Conservation (phyloP, 2,797 vertebrate species). For the Acanthiza pusilla region DNA sequence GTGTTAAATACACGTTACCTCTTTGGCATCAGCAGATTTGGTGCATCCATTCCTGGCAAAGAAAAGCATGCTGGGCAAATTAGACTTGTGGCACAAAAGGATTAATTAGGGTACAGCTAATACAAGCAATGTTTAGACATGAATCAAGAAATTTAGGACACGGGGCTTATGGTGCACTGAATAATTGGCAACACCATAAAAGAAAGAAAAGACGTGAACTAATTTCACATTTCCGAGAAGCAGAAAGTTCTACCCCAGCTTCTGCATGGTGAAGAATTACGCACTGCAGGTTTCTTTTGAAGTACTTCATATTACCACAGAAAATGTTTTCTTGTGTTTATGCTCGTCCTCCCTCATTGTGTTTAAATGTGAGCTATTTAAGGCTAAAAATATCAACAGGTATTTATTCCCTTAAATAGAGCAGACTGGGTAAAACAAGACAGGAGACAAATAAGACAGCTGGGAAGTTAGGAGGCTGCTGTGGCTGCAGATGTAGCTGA, state of each 20-base stretch:
- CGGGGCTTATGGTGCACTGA: neutral
- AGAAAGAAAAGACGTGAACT: neutral
- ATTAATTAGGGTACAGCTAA: conserved; percentile 56
- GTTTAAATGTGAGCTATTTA: neutral
- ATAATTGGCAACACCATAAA: neutral
- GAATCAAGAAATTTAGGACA: conserved; percentile 44
- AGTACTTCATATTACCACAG: neutral
- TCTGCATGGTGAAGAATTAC: neutral
- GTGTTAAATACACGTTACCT: conserved; percentile 20
- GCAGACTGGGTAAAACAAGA: neutral
- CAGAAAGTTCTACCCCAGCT: neutral
- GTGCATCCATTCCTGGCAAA: conserved; percentile 43
- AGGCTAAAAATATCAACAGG: neutral
- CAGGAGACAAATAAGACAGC: neutral
- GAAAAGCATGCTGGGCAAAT: conserved; percentile 38
- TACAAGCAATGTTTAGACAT: conserved; percentile 41
- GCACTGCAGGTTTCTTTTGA: neutral
- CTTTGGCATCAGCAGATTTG: conserved; percentile 53
- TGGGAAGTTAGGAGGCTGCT: neutral
- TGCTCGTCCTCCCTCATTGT: neutral
- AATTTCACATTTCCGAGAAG: neutral
- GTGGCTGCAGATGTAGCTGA: neutral
- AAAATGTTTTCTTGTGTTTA: neutral
- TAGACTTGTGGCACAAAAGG: conserved; percentile 31
- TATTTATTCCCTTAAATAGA: neutral